phyloP scores from a whole-genome alignment of 2,797 vertebrate genomes.

The Acridotheres tristis region DNA sequence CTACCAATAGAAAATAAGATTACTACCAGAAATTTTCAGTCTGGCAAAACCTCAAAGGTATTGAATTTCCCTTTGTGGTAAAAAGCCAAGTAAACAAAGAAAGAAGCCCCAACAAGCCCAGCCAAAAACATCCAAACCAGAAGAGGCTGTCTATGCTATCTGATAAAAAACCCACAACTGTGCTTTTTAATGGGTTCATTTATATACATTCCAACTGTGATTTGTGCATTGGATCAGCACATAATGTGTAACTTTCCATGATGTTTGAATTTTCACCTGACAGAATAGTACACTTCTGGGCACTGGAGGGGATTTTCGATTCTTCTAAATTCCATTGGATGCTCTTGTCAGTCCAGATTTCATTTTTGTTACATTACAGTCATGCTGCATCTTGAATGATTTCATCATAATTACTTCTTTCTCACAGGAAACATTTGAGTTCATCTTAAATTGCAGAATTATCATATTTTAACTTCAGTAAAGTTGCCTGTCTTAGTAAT shows the following conservation, averaged over 20 bases:
- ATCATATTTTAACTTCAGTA: neutral
- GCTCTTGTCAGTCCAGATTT: neutral
- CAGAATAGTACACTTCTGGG: neutral
- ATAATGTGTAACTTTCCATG: neutral
- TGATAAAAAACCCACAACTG: neutral
- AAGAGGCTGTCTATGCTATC: neutral
- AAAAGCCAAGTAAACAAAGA: fast-evolving
- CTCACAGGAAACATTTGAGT: neutral
- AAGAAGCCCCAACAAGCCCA: neutral
- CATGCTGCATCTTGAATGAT: neutral
- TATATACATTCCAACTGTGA: neutral
- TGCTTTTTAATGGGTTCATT: neutral
- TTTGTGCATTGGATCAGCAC: neutral
- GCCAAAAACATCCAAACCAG: neutral
- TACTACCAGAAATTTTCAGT: neutral
- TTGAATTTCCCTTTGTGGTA: neutral
- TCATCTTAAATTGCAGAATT: conserved; percentile 14
- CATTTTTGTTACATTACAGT: neutral
- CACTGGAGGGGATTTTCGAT: neutral
- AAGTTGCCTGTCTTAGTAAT: neutral
- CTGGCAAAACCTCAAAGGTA: neutral
- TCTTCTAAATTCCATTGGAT: neutral
- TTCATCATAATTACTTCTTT: neutral
- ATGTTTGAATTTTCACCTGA: neutral
- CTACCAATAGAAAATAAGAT: neutral